Percentiles rank a stretch among this genome's conserved stretches.
phyloP scores from a whole-genome alignment of 2,888 invertebrate genomes.

The Tiphia femorata region DNA sequence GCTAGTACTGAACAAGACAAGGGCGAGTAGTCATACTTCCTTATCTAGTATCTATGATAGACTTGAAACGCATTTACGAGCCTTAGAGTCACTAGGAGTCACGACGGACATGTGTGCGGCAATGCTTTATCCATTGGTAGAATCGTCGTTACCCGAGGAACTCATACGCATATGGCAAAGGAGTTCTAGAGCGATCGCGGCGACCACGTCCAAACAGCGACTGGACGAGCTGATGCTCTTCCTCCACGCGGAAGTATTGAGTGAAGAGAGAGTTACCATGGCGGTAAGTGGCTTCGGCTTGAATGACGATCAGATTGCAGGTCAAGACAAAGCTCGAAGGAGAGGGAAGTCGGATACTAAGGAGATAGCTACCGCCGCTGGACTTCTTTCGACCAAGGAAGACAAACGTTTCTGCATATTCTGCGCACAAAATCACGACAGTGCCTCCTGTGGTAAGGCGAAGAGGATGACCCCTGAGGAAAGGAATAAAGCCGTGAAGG shows the following conservation, averaged over 20 bases:
- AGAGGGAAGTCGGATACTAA: background rate
- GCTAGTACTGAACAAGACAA: conserved; percentile 42
- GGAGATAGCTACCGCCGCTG: conserved; percentile 22
- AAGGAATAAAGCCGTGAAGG: background rate
- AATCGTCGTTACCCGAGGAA: conserved; percentile 42
- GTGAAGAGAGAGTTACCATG: conserved; percentile 26
- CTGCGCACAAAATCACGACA: conserved; percentile 24
- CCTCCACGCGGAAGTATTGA: conserved; percentile 20
- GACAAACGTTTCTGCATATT: conserved; percentile 27
- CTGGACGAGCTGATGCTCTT: conserved; percentile 11
- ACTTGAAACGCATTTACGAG: conserved; percentile 47
- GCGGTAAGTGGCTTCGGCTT: conserved; percentile 15
- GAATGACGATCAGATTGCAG: background rate
- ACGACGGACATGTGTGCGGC: conserved; percentile 42
- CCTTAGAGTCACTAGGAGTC: conserved; percentile 38
- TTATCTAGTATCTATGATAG: conserved; percentile 42
- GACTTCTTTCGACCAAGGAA: background rate
- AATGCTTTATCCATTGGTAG: conserved; percentile 44
- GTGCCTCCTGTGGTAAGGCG: background rate
- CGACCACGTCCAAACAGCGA: conserved; percentile 3
- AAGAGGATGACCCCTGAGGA: background rate
- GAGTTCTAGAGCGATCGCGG: background rate
- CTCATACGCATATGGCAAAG: conserved; percentile 36
- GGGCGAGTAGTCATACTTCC: conserved; percentile 14
- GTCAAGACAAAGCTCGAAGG: too few relatives aligned